Conservation (phyloP, 2,797 vertebrate genomes). For the Microctenopoma steveboyesi region DNA sequence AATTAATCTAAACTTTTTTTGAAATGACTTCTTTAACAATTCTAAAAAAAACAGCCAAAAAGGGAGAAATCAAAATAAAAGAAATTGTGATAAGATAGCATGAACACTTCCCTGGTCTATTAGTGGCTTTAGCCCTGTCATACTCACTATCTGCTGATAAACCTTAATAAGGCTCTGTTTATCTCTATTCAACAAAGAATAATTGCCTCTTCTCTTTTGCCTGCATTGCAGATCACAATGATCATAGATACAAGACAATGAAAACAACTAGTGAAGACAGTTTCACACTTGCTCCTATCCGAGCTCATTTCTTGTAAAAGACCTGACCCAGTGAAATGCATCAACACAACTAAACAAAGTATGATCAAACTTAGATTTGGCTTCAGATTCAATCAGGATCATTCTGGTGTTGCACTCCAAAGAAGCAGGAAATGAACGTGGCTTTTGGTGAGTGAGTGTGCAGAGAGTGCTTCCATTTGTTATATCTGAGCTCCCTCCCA, state of each 20-base stretch:
- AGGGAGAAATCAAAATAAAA: slow-evolving; percentile 41
- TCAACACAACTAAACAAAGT: slow-evolving; percentile 66
- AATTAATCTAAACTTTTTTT: neutral
- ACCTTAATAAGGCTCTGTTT: slow-evolving; percentile 32
- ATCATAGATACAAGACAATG: slow-evolving; percentile 56
- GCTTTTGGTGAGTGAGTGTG: slow-evolving; percentile 35
- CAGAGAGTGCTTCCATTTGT: slow-evolving; percentile 54
- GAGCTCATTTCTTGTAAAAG: slow-evolving; percentile 63
- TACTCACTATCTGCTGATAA: slow-evolving; percentile 45
- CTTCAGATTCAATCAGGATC: slow-evolving; percentile 76
- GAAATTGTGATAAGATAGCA: slow-evolving; percentile 19
- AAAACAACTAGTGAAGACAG: slow-evolving; percentile 68
- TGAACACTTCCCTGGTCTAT: slow-evolving; percentile 25
- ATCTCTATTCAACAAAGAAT: slow-evolving; percentile 44
- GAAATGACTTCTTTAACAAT: neutral
- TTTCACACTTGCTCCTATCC: slow-evolving; percentile 46
- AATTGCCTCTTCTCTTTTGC: slow-evolving; percentile 45
- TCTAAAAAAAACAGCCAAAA: neutral
- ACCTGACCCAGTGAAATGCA: slow-evolving; percentile 69
- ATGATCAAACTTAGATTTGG: slow-evolving; percentile 69
- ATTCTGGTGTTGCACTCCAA: slow-evolving; percentile 46
- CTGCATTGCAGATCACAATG: slow-evolving; percentile 25
- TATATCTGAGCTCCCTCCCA: slow-evolving; percentile 69
- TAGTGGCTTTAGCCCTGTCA: slow-evolving; percentile 32
- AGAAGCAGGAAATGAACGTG: slow-evolving; percentile 41